Percentiles rank a stretch among this genome's conserved stretches.
Evolutionary conservation across 2,113 vertebrate species (phyloP).

Genomic region (Emydura subglobosa): DNA sequence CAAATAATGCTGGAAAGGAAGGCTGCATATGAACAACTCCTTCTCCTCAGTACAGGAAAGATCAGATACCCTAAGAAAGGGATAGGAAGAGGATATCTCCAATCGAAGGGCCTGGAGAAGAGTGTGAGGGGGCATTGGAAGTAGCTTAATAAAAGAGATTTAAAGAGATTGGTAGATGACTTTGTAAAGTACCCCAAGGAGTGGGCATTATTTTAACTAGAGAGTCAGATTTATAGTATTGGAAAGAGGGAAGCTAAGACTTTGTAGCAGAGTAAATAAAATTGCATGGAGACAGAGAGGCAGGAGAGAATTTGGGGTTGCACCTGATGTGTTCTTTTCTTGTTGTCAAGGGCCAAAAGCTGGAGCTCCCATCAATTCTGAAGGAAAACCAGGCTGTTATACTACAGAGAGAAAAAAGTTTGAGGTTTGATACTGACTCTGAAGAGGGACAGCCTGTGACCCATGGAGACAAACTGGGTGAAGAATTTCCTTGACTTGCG

Average conservation of each 20-base stretch:
- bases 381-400: conserved; percentile 9
- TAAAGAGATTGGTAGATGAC: not conserved
- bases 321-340: conserved; percentile 27
- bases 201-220: conserved; percentile 43
- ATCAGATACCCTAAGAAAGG: not conserved
- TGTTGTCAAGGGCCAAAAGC: not conserved
- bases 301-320: not conserved
- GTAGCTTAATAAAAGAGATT: not conserved
- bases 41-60: not conserved
- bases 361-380: not conserved
- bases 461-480: conserved; percentile 63
- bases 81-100: not conserved
- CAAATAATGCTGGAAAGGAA: rapidly evolving
- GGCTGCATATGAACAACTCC: rapidly evolving
- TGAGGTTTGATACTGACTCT: conserved; percentile 41
- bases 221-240: conserved; percentile 15
- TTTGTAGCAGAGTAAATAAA: not conserved
- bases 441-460: conserved; percentile 30
- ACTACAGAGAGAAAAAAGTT: not conserved
- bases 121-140: conserved; percentile 5
- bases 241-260: not conserved
- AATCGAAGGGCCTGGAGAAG: not conserved
- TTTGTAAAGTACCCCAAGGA: not conserved
- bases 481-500: conserved; percentile 44
- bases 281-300: not conserved